Evolutionary conservation across 2,113 vertebrate species (phyloP), one percentile per base, ranked within the genome.

Genomic region (Picathartes gymnocephalus): DNA sequence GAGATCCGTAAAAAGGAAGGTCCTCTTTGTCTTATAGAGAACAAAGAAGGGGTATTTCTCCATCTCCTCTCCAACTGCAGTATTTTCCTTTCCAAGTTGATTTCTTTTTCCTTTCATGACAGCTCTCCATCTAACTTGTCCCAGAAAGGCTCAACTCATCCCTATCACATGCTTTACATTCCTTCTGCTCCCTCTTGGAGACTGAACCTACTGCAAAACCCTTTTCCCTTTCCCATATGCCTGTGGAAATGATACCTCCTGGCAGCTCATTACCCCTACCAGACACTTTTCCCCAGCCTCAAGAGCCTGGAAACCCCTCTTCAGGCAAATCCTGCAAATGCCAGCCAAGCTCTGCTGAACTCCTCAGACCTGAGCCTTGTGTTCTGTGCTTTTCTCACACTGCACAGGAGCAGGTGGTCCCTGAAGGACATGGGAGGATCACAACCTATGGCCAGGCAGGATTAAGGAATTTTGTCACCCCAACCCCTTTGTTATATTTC

Each of bases 361-460:
- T 50, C 37, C n/a, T 33, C 66, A 62, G 35, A 66, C 25, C 30
- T 45, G 27, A 86, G 61, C 60, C 12, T 9, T 54, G 30, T 4
- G 9, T 24, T 76, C 47, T 39, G 39, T 40, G 50, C 19, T 37
- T 35, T 78, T 60, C 20, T 79, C 23, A 18, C 42, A 6, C 19
- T 47, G 35, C 7, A 58, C n/a, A 53, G 33, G 19, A 27, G 54
- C 24, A 51, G 45, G 42, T 0, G 0, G 15, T 37, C 50, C n/a
- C 68, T 64, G 48, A 50, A 78, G 28, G 47, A 66, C 21, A 17
- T 53, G 44, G 60, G 35, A 74, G 40, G 71, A 81, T 20, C 40
- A 51, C 37, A 82, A 8, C 11, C 56, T 15, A 7, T 40, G 15
- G 35, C 47, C 44, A 44, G n/a, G 48, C 17, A 64, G 30, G 56